A percentile compares a stretch with the other conserved stretches of the same genome.
Conservation (phyloP, 2,888 invertebrate species). For the Scaptomyza cyrtandrae region DNA sequence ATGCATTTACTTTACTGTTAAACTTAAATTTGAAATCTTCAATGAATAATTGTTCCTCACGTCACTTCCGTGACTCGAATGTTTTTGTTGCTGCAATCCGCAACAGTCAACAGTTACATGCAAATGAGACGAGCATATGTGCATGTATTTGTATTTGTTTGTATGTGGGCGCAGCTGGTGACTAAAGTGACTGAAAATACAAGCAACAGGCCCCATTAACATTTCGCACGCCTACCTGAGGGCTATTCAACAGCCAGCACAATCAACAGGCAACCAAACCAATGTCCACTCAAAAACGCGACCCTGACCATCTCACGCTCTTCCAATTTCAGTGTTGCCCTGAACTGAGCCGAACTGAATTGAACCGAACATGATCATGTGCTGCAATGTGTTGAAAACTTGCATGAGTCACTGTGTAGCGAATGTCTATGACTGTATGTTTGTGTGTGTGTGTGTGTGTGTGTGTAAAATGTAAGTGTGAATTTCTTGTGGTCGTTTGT, state of each 20-base stretch:
- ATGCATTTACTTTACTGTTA: no score
- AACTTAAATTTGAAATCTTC: no score
- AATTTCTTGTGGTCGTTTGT: slow-evolving; percentile 19
- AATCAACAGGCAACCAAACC: background rate
- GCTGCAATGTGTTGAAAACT: slow-evolving; percentile 26
- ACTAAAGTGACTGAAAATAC: slow-evolving; percentile 15
- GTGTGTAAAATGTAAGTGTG: slow-evolving; percentile 1
- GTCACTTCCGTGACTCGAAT: slow-evolving; percentile 34
- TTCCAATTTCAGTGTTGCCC: slow-evolving; percentile 41
- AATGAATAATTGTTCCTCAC: no score
- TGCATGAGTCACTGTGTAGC: slow-evolving; percentile 41
- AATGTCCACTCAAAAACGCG: slow-evolving; percentile 34
- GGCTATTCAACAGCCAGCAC: slow-evolving; percentile 15
- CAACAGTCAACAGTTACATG: slow-evolving; percentile 53
- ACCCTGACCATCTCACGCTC: slow-evolving; percentile 74
- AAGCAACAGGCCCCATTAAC: slow-evolving; percentile 37
- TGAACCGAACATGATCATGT: slow-evolving; percentile 51
- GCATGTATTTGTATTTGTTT: background rate
- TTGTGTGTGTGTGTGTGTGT: background rate
- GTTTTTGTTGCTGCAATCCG: slow-evolving; percentile 29
- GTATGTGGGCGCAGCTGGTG: slow-evolving; percentile 11
- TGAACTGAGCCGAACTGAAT: slow-evolving; percentile 16
- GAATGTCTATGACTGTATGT: background rate
- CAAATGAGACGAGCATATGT: slow-evolving; percentile 49
- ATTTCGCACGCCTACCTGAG: slow-evolving; percentile 43